phyloP scores from a whole-genome alignment of 2,888 invertebrate genomes.

The Synanthedon tipuliformis region DNA sequence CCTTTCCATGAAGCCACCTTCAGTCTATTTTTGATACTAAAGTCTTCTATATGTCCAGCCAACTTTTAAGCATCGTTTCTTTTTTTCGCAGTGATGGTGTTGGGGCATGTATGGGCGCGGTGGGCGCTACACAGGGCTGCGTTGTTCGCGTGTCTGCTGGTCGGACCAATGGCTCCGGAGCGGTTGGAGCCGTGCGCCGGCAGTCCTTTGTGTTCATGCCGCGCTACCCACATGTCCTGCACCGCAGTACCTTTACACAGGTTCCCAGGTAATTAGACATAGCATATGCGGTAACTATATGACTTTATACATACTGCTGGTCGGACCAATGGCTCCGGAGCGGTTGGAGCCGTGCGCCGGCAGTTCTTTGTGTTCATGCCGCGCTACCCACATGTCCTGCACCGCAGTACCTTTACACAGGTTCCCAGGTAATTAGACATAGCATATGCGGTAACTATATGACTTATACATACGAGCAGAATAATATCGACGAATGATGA shows the following conservation, averaged over 20 bases:
- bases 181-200: conserved; percentile 71
- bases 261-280: conserved; percentile 70
- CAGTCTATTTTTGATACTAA: too few relatives aligned
- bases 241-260: conserved; percentile 79
- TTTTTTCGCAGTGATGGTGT: conserved; percentile 51
- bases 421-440: conserved; percentile 70
- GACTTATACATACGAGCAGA: too few relatives aligned
- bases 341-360: conserved; percentile 71
- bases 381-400: conserved; percentile 76
- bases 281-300: too few relatives aligned
- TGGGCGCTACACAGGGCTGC: conserved; percentile 51
- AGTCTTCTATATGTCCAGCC: too few relatives aligned
- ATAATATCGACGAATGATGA: too few relatives aligned
- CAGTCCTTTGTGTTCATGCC: conserved; percentile 79
- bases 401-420: conserved; percentile 79
- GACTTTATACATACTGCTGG: conserved; percentile 34
- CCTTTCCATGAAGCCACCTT: too few relatives aligned
- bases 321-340: conserved; percentile 50
- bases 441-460: too few relatives aligned
- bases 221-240: conserved; percentile 76
- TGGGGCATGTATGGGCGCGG: conserved; percentile 46
- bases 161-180: conserved; percentile 50
- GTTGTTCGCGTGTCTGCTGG: conserved; percentile 53
- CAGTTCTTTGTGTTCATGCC: conserved; percentile 79
- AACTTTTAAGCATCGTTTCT: neutral